Base-by-base conservation (phyloP, 2,113 vertebrate species). In the Nothobranchius kuhntae region DNA sequence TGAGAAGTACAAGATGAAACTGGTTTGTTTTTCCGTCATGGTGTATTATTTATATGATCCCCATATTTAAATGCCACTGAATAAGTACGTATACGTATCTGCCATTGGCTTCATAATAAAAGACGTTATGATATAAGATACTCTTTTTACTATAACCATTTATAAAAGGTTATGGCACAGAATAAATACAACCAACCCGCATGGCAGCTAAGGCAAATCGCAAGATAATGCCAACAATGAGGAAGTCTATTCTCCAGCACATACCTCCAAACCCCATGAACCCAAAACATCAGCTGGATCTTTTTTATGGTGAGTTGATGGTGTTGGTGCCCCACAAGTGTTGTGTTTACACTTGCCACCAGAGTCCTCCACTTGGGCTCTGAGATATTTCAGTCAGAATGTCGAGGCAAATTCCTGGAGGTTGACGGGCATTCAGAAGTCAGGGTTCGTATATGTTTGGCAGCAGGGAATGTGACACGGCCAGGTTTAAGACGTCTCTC, bases 281-380 rank as follows among this genome's bases (percentile, higher is more conserved):
- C 50, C 70, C 61, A 70, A 59, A 71, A 63, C 52, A 56, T 21
- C 2, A 15, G 50, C 71, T 65, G 65, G 53, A 64, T 58, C 53
- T 58, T 30, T 21, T 40, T 62, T 64, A 21, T 60, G n/a, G 42
- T 9, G 14, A 78, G 78, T 66, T 60, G 74, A 76, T 17, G 70
- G 71, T 88, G 89, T 77, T 72, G 81, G 88, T 70, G 58, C 57
- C 83, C 69, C 69, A 35, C 84, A 61, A 85, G 81, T 81, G 80
- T 80, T 81, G 70, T 72, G 50, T 46, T 90, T 88, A 83, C 86
- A 87, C 77, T 83, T 87, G 78, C 78, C 82, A 86, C 75, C 71
- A 14, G 61, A 69, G 44, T 2, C 55, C 36, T 63, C 50, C 35
- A 21, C 42, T 73, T 68, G 65, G 60, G 53, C 56, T 71, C 73